Evolutionary conservation across 2,797 vertebrate genomes (phyloP).

Genomic region (Picus viridis): DNA sequence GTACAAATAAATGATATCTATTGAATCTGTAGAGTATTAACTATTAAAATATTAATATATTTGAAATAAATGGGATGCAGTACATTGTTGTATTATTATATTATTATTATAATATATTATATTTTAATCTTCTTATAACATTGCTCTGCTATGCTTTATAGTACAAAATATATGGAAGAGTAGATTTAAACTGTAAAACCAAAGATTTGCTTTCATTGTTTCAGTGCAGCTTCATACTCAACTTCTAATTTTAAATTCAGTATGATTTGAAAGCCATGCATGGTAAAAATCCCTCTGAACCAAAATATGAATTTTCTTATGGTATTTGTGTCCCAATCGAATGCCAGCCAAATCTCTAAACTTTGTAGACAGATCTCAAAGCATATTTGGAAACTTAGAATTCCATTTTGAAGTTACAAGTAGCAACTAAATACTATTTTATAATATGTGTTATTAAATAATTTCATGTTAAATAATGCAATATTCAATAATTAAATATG

Average conservation of each 20-base stretch:
- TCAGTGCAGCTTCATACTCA: not conserved
- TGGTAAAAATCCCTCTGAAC: not conserved
- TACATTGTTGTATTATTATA: not conserved
- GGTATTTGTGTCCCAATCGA: fast-evolving
- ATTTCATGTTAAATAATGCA: too few relatives aligned
- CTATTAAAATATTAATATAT: constrained; percentile 32
- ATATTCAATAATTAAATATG: too few relatives aligned
- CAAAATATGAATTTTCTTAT: fast-evolving
- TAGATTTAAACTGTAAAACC: not conserved
- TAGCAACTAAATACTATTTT: not conserved
- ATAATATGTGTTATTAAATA: too few relatives aligned
- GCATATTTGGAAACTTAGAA: not conserved
- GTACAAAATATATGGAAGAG: not conserved
- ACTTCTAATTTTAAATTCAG: not conserved
- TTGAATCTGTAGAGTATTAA: not conserved
- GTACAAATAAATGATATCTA: not conserved
- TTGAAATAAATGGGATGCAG: not conserved
- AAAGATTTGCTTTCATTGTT: not conserved
- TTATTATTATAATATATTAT: not conserved
- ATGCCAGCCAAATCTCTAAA: not conserved
- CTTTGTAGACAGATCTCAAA: not conserved
- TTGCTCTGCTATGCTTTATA: not conserved
- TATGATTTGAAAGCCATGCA: not conserved
- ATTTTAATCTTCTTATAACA: not conserved
- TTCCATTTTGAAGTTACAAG: not conserved